phyloP scores from a whole-genome alignment of 2,113 vertebrate genomes.

The Camelus dromedarius region DNA sequence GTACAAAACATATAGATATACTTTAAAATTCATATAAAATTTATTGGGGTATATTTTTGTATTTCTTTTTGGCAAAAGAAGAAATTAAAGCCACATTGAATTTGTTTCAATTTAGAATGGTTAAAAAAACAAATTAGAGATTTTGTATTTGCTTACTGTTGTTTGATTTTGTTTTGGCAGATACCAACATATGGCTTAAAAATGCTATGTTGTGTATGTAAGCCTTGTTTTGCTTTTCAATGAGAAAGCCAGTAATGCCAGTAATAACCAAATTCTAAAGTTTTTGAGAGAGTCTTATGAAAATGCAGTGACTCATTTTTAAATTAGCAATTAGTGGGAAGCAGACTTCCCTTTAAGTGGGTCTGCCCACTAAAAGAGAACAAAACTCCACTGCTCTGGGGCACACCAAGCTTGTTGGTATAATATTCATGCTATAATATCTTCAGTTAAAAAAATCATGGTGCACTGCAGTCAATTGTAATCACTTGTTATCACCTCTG shows the following conservation, averaged over 20 bases:
- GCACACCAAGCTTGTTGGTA: too few relatives aligned
- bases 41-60: background rate
- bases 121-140: background rate
- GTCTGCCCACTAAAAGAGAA: background rate
- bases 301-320: background rate
- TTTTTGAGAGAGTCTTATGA: background rate
- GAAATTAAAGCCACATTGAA: background rate
- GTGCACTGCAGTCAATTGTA: rapidly evolving
- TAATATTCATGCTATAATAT: background rate
- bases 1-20: background rate
- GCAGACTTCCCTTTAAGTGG: background rate
- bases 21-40: background rate
- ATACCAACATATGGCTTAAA: background rate
- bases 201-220: background rate
- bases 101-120: background rate
- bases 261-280: background rate
- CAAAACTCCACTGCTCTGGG: background rate
- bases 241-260: background rate
- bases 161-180: background rate
- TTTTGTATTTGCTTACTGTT: background rate
- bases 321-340: background rate
- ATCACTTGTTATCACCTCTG: background rate
- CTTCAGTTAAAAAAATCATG: background rate
- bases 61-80: background rate
- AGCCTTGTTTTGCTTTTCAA: background rate